phyloP scores from a whole-genome alignment of 2,797 vertebrate species.

The Gymnodraco acuticeps region DNA sequence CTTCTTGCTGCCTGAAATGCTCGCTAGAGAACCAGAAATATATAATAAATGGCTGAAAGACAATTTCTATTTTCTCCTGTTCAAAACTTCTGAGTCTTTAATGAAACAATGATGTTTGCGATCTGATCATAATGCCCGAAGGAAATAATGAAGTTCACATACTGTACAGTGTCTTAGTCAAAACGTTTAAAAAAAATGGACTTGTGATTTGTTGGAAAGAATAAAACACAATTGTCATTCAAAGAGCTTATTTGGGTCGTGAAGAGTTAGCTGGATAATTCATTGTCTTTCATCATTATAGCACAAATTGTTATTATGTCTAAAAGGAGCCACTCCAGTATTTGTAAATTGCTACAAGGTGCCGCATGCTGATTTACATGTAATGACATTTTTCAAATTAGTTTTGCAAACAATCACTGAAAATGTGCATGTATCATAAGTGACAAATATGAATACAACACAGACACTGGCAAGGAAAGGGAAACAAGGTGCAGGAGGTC shows the following conservation, averaged over 20 bases:
- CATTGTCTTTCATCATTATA: not conserved
- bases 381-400: conserved; percentile 37
- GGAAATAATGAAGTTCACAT: too few species aligned
- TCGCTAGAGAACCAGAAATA: too few species aligned
- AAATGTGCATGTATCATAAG: conserved; percentile 17
- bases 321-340: conserved; percentile 15
- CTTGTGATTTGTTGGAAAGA: not conserved
- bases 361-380: conserved; percentile 22
- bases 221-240: not conserved
- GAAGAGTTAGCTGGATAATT: not conserved
- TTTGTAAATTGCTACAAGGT: conserved; percentile 7
- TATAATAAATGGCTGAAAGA: too few species aligned
- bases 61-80: not conserved
- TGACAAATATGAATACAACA: conserved; percentile 23
- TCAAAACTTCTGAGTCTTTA: too few species aligned
- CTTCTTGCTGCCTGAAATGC: too few species aligned
- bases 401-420: conserved; percentile 36
- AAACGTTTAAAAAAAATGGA: too few species aligned
- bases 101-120: too few species aligned
- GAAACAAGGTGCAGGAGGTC: conserved; percentile 32
- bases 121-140: too few species aligned
- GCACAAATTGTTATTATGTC: conserved; percentile 1
- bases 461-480: conserved; percentile 1
- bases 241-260: not conserved
- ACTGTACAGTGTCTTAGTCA: too few species aligned